Evolutionary conservation across 2,888 invertebrate species (phyloP).

Genomic region (Mythimna vitellina): DNA sequence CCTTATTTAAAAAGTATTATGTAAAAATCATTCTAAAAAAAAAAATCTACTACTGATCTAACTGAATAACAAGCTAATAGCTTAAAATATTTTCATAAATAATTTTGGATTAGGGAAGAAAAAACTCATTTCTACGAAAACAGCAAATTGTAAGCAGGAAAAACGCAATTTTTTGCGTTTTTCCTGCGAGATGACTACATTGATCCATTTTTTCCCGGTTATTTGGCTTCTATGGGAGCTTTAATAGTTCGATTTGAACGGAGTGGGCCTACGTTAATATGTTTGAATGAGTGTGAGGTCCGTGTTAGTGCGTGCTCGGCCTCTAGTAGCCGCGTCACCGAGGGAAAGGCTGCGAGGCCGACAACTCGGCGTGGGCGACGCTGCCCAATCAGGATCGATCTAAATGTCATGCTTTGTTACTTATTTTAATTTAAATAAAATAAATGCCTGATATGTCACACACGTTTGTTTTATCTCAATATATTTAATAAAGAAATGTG

Average conservation of each 20-base stretch:
- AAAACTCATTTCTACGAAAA: too few relatives aligned
- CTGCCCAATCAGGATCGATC: constrained; percentile 60
- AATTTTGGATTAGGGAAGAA: too few relatives aligned
- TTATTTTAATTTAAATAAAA: constrained; percentile 15
- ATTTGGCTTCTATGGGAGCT: not conserved
- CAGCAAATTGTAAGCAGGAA: too few relatives aligned
- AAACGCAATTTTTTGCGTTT: too few relatives aligned
- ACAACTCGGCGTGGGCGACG: constrained; percentile 64
- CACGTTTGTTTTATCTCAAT: constrained; percentile 17
- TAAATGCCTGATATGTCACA: constrained; percentile 15
- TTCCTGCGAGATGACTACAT: not conserved
- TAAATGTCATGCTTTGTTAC: constrained; percentile 64
- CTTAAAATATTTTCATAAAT: too few relatives aligned
- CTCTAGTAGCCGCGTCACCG: constrained; percentile 63
- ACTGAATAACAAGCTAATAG: too few relatives aligned
- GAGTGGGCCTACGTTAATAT: constrained; percentile 17
- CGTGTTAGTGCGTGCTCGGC: constrained; percentile 57
- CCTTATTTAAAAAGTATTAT: too few relatives aligned
- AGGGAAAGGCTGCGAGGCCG: constrained; percentile 79
- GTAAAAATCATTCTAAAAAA: too few relatives aligned
- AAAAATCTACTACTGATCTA: too few relatives aligned
- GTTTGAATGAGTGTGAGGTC: constrained; percentile 32
- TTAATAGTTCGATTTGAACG: not conserved
- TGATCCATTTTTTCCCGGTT: not conserved
- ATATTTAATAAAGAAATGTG: not conserved